Percentiles rank a stretch among this genome's conserved stretches.
Evolutionary conservation across 2,888 invertebrate genomes (phyloP).

Genomic region (Torymus tubicola): DNA sequence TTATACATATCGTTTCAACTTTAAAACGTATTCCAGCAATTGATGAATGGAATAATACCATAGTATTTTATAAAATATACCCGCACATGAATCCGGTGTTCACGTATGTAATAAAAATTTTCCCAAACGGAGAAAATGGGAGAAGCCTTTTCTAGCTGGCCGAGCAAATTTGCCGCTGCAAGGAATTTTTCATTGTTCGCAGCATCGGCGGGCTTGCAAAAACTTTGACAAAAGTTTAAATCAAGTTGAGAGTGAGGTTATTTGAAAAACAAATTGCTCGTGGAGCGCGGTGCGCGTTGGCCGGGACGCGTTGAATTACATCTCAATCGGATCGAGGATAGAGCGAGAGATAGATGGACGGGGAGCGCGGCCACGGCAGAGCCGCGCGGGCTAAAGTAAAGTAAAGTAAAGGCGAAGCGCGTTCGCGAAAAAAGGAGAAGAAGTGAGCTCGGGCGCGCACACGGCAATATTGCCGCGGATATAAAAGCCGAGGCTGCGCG

Average conservation of each 20-base stretch:
- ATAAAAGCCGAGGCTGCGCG: constrained; percentile 53
- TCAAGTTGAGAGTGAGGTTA: constrained; percentile 56
- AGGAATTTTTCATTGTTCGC: constrained; percentile 56
- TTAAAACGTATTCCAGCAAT: too few relatives aligned
- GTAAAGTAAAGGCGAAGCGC: constrained; percentile 47
- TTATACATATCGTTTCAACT: too few relatives aligned
- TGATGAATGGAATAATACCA: too few relatives aligned
- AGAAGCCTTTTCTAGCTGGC: constrained; percentile 29
- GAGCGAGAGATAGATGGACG: constrained; percentile 41
- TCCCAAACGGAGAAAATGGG: background rate
- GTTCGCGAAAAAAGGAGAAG: constrained; percentile 13
- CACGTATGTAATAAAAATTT: too few relatives aligned
- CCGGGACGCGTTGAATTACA: constrained; percentile 57
- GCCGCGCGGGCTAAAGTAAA: constrained; percentile 39
- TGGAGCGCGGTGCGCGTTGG: constrained; percentile 50
- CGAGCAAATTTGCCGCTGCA: constrained; percentile 50
- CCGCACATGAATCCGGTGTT: too few relatives aligned
- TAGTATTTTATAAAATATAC: too few relatives aligned
- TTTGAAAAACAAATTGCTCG: constrained; percentile 59
- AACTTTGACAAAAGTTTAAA: constrained; percentile 59
- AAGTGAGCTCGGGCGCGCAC: constrained; percentile 34
- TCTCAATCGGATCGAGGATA: constrained; percentile 59
- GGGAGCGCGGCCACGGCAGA: constrained; percentile 50
- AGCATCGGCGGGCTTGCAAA: background rate
- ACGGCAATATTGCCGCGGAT: constrained; percentile 57